Evolutionary conservation across 2,113 vertebrate species (phyloP).

Genomic region (Cygnus buccinator): DNA sequence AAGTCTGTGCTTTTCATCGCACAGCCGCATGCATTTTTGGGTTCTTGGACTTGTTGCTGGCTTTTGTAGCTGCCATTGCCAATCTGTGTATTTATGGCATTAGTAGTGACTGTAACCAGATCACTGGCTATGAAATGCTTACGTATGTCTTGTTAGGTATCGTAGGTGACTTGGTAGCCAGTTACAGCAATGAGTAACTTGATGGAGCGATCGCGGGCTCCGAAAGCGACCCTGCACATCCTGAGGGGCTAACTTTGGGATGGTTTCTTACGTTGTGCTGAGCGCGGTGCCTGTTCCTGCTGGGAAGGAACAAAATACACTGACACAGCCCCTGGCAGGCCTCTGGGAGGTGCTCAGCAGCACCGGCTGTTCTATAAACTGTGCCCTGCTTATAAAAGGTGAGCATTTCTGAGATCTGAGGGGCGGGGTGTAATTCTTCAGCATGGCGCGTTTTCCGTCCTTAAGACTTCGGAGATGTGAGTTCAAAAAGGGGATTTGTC

Average conservation of each 20-base stretch:
- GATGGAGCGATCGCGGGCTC: background rate
- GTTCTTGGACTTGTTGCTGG: background rate
- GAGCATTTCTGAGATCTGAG: background rate
- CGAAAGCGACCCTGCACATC: background rate
- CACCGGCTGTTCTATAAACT: background rate
- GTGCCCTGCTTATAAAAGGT: background rate
- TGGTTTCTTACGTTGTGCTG: background rate
- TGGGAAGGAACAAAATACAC: background rate
- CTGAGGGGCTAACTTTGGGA: background rate
- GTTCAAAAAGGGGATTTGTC: background rate
- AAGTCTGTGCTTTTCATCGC: background rate
- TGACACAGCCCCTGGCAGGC: background rate
- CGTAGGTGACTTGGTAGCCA: background rate
- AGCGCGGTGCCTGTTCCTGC: background rate
- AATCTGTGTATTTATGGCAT: background rate
- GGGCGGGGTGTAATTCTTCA: background rate
- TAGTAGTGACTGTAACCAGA: background rate
- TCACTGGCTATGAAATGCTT: background rate
- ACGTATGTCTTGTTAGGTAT: accelerated
- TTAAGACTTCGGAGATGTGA: background rate
- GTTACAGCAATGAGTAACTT: background rate
- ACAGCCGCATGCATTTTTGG: accelerated
- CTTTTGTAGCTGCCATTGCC: background rate
- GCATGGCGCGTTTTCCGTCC: background rate
- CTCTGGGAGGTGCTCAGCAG: background rate